Evolutionary conservation across 1,140 invertebrate species (phyloP).

Genomic region (Drosophila pallidifrons): DNA sequence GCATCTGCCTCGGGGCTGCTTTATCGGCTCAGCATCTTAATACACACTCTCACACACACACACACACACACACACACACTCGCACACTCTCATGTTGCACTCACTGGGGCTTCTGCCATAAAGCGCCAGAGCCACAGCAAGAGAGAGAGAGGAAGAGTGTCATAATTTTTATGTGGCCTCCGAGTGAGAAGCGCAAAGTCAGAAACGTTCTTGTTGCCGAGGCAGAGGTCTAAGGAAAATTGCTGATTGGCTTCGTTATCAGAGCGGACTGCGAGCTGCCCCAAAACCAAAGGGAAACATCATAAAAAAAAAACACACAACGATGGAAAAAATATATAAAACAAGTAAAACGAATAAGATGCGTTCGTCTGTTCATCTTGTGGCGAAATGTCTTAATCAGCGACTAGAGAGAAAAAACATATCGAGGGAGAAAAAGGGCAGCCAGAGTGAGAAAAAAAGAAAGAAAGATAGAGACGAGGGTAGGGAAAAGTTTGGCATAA

Average conservation of each 20-base stretch:
- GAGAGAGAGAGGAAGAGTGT: slow-evolving; percentile 30
- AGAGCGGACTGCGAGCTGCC: slow-evolving; percentile 26
- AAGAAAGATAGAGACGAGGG: slow-evolving; percentile 1
- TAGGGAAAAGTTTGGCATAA: slow-evolving; percentile 58
- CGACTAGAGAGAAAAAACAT: slow-evolving; percentile 17
- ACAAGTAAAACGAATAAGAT: slow-evolving; percentile 25
- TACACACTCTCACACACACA: neutral
- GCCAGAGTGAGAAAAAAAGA: slow-evolving; percentile 13
- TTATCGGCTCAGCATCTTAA: slow-evolving; percentile 46
- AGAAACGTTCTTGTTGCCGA: neutral
- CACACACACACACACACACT: neutral
- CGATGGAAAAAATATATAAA: slow-evolving; percentile 26
- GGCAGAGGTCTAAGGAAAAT: slow-evolving; percentile 17
- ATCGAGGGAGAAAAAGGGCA: slow-evolving; percentile 15
- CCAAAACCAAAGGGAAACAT: slow-evolving; percentile 20
- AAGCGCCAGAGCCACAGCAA: slow-evolving; percentile 11
- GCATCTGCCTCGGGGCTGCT: neutral
- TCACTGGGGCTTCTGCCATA: slow-evolving; percentile 30
- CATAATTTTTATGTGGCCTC: slow-evolving; percentile 59
- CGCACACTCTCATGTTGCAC: neutral
- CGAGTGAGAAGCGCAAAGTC: neutral
- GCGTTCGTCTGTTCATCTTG: slow-evolving; percentile 24
- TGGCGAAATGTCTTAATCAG: slow-evolving; percentile 68
- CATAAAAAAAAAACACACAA: slow-evolving; percentile 19
- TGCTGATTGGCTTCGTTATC: slow-evolving; percentile 64